A percentile compares a stretch with the other conserved stretches of the same genome.
These are phyloP conservation scores for Momotus momota DNA, from an alignment of 2,797 vertebrate species.

Conservation along the genomic window DNA sequence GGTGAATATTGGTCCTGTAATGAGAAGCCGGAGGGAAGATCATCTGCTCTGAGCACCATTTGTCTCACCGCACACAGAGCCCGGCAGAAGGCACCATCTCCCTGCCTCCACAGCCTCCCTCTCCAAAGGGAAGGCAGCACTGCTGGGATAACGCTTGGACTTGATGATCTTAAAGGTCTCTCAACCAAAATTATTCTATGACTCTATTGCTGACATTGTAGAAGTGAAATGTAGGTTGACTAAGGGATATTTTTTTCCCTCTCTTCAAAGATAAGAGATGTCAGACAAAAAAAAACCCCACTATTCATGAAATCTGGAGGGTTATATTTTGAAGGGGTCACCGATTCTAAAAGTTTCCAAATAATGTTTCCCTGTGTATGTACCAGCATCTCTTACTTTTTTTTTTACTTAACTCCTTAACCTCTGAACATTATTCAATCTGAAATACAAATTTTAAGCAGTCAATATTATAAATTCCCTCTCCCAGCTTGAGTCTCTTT, in stretches of 20 bases:
- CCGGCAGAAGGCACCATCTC: not conserved
- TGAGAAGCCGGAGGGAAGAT: not conserved
- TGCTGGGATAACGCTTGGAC: not conserved
- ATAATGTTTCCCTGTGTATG: not conserved
- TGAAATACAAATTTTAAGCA: not conserved
- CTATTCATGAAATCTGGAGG: not conserved
- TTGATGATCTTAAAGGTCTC: not conserved
- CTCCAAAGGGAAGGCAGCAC: not conserved
- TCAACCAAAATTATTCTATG: not conserved
- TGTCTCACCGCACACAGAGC: rapidly evolving
- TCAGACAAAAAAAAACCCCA: no score
- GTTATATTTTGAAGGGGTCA: not conserved
- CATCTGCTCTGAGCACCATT: rapidly evolving
- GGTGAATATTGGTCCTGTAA: rapidly evolving
- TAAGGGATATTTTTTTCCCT: rapidly evolving
- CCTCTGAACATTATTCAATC: not conserved
- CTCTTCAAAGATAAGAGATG: not conserved
- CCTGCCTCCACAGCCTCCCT: not conserved
- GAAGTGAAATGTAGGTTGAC: not conserved
- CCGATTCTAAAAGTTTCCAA: not conserved
- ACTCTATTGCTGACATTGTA: rapidly evolving
- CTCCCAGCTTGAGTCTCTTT: not conserved
- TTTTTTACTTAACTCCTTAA: not conserved
- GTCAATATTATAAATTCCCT: not conserved
- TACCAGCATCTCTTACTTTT: not conserved